Conservation (phyloP, 2,797 vertebrate species). For the Pelochelys cantorii region DNA sequence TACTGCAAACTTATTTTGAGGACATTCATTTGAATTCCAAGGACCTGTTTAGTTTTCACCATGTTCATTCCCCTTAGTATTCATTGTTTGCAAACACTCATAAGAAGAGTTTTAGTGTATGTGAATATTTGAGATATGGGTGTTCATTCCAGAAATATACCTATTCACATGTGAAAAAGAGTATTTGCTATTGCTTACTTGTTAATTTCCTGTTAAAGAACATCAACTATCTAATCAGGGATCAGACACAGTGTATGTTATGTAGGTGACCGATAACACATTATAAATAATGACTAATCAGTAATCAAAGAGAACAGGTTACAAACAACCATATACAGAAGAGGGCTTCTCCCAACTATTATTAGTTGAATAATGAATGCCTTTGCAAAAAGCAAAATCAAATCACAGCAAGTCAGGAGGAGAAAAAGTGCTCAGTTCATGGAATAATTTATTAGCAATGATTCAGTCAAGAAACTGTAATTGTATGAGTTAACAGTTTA, state of each 20-base stretch:
- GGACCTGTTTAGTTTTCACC: background rate
- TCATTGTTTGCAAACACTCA: background rate
- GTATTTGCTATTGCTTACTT: background rate
- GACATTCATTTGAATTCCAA: background rate
- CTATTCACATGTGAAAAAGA: background rate
- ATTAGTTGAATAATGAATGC: background rate
- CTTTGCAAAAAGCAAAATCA: background rate
- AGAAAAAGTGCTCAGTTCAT: background rate
- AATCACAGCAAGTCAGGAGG: background rate
- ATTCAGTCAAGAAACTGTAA: background rate
- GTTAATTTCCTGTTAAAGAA: background rate
- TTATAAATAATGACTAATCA: background rate
- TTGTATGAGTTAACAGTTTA: background rate
- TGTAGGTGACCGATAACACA: background rate
- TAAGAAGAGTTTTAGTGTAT: background rate
- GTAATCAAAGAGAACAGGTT: accelerated
- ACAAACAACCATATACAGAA: background rate
- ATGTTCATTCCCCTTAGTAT: background rate
- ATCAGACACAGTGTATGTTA: accelerated
- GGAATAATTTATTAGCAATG: background rate
- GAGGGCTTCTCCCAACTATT: background rate
- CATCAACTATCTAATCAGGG: background rate
- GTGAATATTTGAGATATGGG: background rate
- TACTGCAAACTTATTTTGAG: background rate
- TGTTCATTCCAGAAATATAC: background rate